Base-by-base conservation (phyloP, 2,797 vertebrate genomes). In the Sebastes diaconus region DNA sequence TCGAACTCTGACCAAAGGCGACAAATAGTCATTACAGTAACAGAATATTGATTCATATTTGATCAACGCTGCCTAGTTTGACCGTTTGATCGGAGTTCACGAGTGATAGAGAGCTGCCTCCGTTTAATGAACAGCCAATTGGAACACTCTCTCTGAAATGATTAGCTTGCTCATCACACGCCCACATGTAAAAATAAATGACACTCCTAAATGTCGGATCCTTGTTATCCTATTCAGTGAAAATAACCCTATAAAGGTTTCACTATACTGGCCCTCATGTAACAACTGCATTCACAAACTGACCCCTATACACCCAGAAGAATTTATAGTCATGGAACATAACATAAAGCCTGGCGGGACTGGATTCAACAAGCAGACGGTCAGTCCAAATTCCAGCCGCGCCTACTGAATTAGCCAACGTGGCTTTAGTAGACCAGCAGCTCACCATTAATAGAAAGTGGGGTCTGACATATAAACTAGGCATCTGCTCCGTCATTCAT, bases 401-500 rank as follows among this genome's bases (percentile, higher is more conserved):
- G 65, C 69, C 69, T 65, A 27, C 61, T 59, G 81, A 71, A 27
- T 75, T 58, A 36, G 70, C 80, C 78, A 73, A 52, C 77, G 16
- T 67, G 58, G 42, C 75, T 85, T 84, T 18, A 84, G 75, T 54
- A 59, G 78, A 76, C 69, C 78, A 80, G 64, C 73, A 67, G 77
- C 57, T 80, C 3, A 32, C 78, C 84, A 83, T 81, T 81, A 83
- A 90, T 90, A 88, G 83, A 81, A 42, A 52, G 46, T 64, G 73
- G 27, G 46, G 20, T 70, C 73, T 79, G 46, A 78, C 67, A 65
- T 46, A 77, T 84, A 73, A 68, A 75, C 68, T 46, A 34, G 55
- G 60, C 75, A 80, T 79, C 69, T 68, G 66, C 81, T 87, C 78
- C 46, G 32, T 81, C 88, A 81, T 92, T 84, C 84, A 63, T 88